Conservation (phyloP, 2,888 invertebrate genomes). For the Diabrotica balteata region DNA sequence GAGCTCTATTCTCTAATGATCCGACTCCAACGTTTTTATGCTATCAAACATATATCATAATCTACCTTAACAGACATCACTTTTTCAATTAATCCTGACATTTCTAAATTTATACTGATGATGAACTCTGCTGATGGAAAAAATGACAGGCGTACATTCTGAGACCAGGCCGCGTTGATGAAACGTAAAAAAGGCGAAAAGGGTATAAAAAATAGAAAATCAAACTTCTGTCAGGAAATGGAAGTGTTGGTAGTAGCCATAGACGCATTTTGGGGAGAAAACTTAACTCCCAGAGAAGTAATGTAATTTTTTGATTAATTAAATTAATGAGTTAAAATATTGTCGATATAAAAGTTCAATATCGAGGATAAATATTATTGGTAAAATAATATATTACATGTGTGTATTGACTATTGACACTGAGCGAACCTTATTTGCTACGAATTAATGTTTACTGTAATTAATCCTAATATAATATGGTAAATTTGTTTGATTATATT, state of each 20-base stretch:
- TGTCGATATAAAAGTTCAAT: too few relatives aligned
- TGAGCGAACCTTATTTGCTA: too few relatives aligned
- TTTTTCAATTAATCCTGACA: constrained; percentile 31
- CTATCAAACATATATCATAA: constrained; percentile 17
- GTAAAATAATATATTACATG: too few relatives aligned
- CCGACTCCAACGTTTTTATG: background rate
- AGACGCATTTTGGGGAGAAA: background rate
- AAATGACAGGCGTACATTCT: constrained; percentile 24
- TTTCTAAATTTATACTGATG: constrained; percentile 28
- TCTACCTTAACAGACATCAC: constrained; percentile 25
- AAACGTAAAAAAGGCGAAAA: constrained; percentile 18
- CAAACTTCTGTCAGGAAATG: constrained; percentile 21
- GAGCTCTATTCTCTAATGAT: too few relatives aligned
- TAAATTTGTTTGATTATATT: too few relatives aligned
- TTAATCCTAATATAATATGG: too few relatives aligned
- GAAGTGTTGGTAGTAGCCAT: background rate
- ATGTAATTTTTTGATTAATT: too few relatives aligned
- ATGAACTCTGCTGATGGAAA: constrained; percentile 30
- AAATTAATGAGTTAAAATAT: too few relatives aligned
- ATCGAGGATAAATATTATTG: too few relatives aligned
- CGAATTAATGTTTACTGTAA: too few relatives aligned
- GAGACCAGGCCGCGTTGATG: constrained; percentile 10
- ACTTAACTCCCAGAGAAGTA: too few relatives aligned
- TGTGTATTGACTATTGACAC: too few relatives aligned
- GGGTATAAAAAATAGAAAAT: constrained; percentile 16